These are phyloP conservation scores for Oreortyx pictus DNA, from an alignment of 2,797 vertebrate genomes.

Conservation along the genomic window DNA sequence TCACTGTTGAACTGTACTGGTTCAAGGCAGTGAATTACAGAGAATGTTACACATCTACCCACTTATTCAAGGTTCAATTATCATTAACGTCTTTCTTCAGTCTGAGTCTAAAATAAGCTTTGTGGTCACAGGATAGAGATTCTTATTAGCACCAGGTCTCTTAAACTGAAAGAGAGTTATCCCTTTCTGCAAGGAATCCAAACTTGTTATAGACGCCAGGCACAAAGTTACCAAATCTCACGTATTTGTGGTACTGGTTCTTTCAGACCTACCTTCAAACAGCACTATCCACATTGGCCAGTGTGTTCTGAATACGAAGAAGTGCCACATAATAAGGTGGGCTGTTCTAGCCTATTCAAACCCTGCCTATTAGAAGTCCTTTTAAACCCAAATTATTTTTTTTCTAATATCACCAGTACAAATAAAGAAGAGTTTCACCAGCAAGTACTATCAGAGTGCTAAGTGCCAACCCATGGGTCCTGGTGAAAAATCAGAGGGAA, in stretches of 20 bases:
- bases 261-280: not conserved
- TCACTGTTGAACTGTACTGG: not conserved
- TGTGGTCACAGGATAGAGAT: not conserved
- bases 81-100: not conserved
- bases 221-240: not conserved
- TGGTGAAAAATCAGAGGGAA: not conserved
- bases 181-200: not conserved
- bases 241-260: not conserved
- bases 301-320: not conserved
- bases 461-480: not conserved
- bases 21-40: not conserved
- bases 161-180: not conserved
- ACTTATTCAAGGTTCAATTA: not conserved
- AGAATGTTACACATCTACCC: not conserved
- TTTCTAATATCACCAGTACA: not conserved
- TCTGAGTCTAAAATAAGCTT: not conserved
- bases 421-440: not conserved
- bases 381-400: not conserved
- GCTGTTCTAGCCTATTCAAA: not conserved
- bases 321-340: not conserved
- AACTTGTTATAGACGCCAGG: not conserved
- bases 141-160: fast-evolving
- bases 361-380: not conserved
- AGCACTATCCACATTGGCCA: not conserved
- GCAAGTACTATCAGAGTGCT: not conserved